phyloP scores from a whole-genome alignment of 2,797 vertebrate species.

The Lacerta bilineata region DNA sequence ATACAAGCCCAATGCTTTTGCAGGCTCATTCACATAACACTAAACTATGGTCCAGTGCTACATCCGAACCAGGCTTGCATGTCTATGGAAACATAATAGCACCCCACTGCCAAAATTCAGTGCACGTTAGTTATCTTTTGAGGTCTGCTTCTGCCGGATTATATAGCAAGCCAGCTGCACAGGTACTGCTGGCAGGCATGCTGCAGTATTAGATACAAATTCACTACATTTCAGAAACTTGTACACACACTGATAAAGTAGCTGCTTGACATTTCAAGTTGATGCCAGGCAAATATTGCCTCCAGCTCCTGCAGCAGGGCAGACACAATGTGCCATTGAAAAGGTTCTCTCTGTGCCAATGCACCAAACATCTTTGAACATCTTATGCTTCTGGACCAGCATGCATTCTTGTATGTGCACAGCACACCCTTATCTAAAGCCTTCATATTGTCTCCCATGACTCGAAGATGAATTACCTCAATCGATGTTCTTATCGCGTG shows the following conservation, averaged over 20 bases:
- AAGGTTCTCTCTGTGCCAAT: slow-evolving; percentile 18
- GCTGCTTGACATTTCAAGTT: slow-evolving; percentile 1
- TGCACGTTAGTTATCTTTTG: background rate
- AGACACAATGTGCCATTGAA: background rate
- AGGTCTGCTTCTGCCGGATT: background rate
- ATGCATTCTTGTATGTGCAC: background rate
- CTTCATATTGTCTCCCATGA: slow-evolving; percentile 31
- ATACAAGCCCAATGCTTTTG: background rate
- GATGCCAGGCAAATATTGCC: slow-evolving; percentile 12
- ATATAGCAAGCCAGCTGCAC: background rate
- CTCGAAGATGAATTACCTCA: slow-evolving; percentile 29
- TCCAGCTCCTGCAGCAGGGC: background rate
- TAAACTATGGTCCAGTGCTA: too few species aligned
- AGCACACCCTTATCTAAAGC: slow-evolving; percentile 45
- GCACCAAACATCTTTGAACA: slow-evolving; percentile 43
- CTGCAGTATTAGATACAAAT: background rate
- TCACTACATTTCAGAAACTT: slow-evolving; percentile 13
- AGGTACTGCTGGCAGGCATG: background rate
- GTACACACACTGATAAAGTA: background rate
- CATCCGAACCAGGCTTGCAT: background rate
- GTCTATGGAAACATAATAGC: background rate
- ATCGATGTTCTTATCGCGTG: slow-evolving; percentile 38
- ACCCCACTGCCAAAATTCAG: slow-evolving; percentile 5
- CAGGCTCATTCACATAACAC: too few species aligned
- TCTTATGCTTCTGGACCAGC: slow-evolving; percentile 5